Evolutionary conservation across 2,797 vertebrate species (phyloP).

Genomic region (Bovichtus variegatus): DNA sequence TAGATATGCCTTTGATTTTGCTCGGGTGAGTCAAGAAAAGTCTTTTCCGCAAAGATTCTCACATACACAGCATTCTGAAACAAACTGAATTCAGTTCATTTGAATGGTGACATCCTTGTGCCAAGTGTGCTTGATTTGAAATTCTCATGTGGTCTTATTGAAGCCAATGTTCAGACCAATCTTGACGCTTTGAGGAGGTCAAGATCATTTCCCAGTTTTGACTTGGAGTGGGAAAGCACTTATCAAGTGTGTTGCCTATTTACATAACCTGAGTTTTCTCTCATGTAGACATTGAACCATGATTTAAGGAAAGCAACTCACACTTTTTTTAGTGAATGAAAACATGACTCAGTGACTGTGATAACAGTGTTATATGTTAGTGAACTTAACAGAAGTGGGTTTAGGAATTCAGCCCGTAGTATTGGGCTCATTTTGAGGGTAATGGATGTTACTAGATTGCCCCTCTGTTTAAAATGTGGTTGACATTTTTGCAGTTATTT

Average conservation of each 20-base stretch:
- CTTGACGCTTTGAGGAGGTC: slow-evolving; percentile 22
- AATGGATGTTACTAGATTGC: background rate
- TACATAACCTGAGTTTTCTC: slow-evolving; percentile 12
- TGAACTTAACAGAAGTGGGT: background rate
- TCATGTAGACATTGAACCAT: slow-evolving; percentile 3
- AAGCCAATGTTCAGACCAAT: background rate
- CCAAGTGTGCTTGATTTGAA: background rate
- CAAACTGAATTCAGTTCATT: slow-evolving; percentile 13
- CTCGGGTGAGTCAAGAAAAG: slow-evolving; percentile 91
- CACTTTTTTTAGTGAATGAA: slow-evolving; percentile 10
- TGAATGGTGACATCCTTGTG: background rate
- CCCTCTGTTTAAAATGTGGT: background rate
- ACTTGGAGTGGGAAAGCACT: slow-evolving; percentile 28
- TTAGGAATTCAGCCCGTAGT: slow-evolving; percentile 1
- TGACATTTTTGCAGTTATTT: slow-evolving; percentile 25
- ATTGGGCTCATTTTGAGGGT: background rate
- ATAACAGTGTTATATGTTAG: background rate
- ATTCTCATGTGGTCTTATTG: background rate
- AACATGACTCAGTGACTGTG: background rate
- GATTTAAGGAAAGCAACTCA: slow-evolving; percentile 16
- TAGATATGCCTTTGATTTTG: slow-evolving; percentile 99
- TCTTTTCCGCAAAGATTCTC: background rate
- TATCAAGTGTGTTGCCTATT: slow-evolving; percentile 17
- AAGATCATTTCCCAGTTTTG: slow-evolving; percentile 26
- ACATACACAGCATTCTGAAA: background rate